Evolutionary conservation across 2,797 vertebrate genomes (phyloP).

Genomic region (Oophaga sylvatica): DNA sequence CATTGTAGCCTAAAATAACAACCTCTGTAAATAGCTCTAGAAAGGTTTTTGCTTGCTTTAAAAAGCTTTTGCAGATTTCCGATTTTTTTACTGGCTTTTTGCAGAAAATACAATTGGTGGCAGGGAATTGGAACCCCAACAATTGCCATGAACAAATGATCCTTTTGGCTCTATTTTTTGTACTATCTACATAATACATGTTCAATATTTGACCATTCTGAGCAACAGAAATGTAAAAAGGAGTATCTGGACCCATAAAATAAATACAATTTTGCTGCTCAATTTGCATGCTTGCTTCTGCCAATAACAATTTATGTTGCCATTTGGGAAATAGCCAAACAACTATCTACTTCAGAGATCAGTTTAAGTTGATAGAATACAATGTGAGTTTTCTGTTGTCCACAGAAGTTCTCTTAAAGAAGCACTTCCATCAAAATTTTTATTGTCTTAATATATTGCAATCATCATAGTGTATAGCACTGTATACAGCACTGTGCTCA

Average conservation of each 20-base stretch:
- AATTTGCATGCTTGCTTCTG: background rate
- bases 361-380: too few species aligned
- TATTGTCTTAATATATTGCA: too few species aligned
- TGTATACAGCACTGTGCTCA: too few species aligned
- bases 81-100: background rate
- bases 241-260: background rate
- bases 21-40: background rate
- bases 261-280: background rate
- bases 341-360: too few species aligned
- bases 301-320: background rate
- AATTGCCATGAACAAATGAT: background rate
- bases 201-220: background rate
- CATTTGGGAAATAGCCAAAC: too few species aligned
- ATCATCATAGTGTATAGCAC: too few species aligned
- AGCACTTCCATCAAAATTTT: too few species aligned
- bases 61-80: background rate
- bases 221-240: background rate
- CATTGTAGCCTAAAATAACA: constrained; percentile 11
- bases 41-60: background rate
- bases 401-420: too few species aligned
- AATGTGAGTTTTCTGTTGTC: too few species aligned
- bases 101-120: background rate
- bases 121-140: background rate
- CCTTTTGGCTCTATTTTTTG: background rate
- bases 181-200: background rate